Percentiles rank a stretch among this genome's conserved stretches.
Evolutionary conservation across 2,797 vertebrate genomes (phyloP).

Genomic region (Sebastes vulpes): DNA sequence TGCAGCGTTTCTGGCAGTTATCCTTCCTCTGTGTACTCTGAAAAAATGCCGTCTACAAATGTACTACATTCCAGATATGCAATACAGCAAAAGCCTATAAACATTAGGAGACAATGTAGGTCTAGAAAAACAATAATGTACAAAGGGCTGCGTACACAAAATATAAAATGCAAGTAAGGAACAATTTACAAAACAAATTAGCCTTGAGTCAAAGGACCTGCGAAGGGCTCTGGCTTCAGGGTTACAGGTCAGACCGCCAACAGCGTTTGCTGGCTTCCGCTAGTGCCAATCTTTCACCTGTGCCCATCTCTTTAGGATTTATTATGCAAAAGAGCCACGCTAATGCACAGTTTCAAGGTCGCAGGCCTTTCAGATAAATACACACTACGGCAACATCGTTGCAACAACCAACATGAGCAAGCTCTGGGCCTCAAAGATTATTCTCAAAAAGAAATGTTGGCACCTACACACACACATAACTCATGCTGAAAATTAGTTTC

Average conservation of each 20-base stretch:
- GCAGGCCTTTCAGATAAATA: constrained; percentile 40
- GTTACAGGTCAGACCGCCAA: constrained; percentile 30
- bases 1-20: constrained; percentile 17
- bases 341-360: constrained; percentile 60
- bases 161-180: constrained; percentile 24
- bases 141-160: constrained; percentile 14
- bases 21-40: constrained; percentile 2
- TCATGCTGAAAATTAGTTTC: constrained; percentile 21
- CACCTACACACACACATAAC: constrained; percentile 20
- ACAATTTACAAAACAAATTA: constrained; percentile 54
- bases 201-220: neutral
- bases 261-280: neutral
- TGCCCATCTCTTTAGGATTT: constrained; percentile 29
- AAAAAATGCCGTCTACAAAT: constrained; percentile 7
- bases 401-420: neutral
- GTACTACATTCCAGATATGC: constrained; percentile 1
- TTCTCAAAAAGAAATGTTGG: neutral
- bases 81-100: neutral
- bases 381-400: neutral
- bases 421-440: neutral
- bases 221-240: constrained; percentile 2
- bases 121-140: constrained; percentile 14
- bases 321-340: constrained; percentile 50
- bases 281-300: constrained; percentile 23
- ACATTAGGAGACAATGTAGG: constrained; percentile 7